Base-by-base conservation (phyloP, 1,140 invertebrate genomes). In the Meloidogyne hapla region DNA sequence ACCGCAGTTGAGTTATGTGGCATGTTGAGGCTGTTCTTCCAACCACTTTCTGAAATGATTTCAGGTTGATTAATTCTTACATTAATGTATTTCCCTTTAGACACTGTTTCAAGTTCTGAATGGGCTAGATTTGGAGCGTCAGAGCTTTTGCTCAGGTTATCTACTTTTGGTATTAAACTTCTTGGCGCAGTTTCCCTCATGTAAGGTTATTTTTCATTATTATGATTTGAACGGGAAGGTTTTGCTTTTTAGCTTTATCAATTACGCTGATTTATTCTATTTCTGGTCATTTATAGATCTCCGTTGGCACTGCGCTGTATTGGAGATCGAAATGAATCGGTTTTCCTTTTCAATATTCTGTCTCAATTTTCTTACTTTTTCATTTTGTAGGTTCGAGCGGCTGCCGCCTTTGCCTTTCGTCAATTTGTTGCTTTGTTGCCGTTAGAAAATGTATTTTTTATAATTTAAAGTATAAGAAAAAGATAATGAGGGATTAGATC, bases 321-420 rank as follows among this genome's bases (percentile, higher is more conserved):
- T 26, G 66, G 74, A 23, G 84, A 85, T 69, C 40, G 72, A 64
- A 61, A 83, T 26, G 74, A 76, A 23, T 33, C 70, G 42, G 78
- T 86, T 12, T 18, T n/a, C 4, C 4, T n/a, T n/a, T n/a, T n/a
- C 1, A 25, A n/a, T 67, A 4, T 64, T 61, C 26, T 65, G 25
- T 28, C 21, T 13, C 15, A 23, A 40, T 64, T 63, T 21, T 1
- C 18, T 8, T 18, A 4, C 1, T 66, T 5, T 28, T 40, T 40
- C 6, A 62, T 72, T 61, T 73, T 38, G n/a, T 6, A 64, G 71
- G 56, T 73, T 40, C 69, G 84, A 18, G 78, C 83, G 10, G 61
- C 78, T 3, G 83, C 84, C 1, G 81, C 84, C 28, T 42, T 74
- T 56, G 84, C 85, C 40, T 87, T 86, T 64, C 38, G 85, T 8